Conservation (phyloP, 2,113 vertebrate genomes). For the Chaenogobius annularis region DNA sequence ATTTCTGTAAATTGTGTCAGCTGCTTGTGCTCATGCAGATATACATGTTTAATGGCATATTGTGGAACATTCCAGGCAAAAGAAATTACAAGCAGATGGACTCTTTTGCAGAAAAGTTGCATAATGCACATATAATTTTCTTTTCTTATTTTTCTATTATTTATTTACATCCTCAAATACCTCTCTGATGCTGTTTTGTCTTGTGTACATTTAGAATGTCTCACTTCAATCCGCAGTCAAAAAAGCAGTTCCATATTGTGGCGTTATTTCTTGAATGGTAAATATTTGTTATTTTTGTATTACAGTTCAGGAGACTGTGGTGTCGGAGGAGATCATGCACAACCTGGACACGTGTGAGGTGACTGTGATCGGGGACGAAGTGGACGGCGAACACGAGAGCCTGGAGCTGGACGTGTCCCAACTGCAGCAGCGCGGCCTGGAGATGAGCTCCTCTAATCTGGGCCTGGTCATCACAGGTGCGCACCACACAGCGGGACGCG, state of each 20-base stretch:
- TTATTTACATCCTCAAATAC: no score
- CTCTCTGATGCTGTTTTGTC: no score
- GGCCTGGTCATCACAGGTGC: constrained; percentile 90
- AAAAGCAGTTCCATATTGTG: not conserved
- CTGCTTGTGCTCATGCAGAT: not conserved
- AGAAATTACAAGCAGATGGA: no score
- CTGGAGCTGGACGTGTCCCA: constrained; percentile 87
- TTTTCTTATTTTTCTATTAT: no score
- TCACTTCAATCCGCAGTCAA: no score
- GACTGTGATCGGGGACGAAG: constrained; percentile 86
- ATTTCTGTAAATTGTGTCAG: no score
- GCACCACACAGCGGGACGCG: not conserved
- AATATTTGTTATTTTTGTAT: not conserved
- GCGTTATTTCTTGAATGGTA: not conserved
- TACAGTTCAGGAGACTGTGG: constrained; percentile 94
- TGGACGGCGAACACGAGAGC: constrained; percentile 90
- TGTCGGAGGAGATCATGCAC: constrained; percentile 98
- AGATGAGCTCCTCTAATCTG: constrained; percentile 87
- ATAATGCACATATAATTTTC: no score
- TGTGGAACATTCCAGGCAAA: not conserved
- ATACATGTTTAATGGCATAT: not conserved
- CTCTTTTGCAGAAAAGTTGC: no score
- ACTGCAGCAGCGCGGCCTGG: constrained; percentile 88
- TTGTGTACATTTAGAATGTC: no score
- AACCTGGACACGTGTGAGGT: constrained; percentile 96